phyloP scores from a whole-genome alignment of 1,140 invertebrate species.

The Aricia agestis region DNA sequence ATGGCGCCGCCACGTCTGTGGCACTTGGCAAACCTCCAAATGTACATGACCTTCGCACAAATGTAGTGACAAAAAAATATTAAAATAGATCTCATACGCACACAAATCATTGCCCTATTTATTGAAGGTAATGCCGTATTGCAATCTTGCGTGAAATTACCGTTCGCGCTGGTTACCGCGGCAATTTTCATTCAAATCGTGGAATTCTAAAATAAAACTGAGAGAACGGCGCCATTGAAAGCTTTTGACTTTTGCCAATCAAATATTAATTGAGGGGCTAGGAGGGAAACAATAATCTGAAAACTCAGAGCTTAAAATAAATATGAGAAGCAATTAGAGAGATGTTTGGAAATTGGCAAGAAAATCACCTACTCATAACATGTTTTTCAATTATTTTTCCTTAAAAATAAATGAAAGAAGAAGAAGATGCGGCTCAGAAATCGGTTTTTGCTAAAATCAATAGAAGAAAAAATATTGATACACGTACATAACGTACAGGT shows the following conservation, averaged over 20 bases:
- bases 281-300: background rate
- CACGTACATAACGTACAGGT: no score
- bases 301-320: no score
- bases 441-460: no score
- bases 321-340: no score
- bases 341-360: no score
- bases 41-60: conserved; percentile 29
- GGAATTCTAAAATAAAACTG: background rate
- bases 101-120: conserved; percentile 9
- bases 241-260: background rate
- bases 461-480: no score
- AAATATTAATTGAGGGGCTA: background rate
- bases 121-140: conserved; percentile 11
- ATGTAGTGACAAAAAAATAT: conserved; percentile 22
- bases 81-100: conserved; percentile 15
- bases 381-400: no score
- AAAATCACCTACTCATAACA: no score
- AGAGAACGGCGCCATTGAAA: background rate
- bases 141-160: background rate
- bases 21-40: conserved; percentile 44
- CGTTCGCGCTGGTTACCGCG: background rate
- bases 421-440: no score
- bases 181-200: background rate
- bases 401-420: no score
- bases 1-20: conserved; percentile 52